These are phyloP conservation scores for Rissa tridactyla DNA, from an alignment of 2,113 vertebrate species.

Conservation along the genomic window DNA sequence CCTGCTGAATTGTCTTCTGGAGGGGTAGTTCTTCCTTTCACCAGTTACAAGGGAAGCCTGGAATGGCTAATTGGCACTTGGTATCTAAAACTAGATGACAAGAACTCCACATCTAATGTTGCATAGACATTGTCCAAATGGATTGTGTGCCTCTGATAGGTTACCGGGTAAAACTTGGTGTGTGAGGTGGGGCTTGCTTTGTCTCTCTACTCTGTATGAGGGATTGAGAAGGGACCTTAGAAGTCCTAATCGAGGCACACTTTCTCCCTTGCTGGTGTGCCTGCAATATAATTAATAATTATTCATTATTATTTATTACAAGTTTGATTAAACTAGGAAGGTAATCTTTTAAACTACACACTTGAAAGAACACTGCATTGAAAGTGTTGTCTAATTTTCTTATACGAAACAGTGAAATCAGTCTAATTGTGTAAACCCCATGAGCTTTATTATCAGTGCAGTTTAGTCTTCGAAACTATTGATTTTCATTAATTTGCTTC, in stretches of 20 bases:
- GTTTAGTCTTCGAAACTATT: slow-evolving; percentile 65
- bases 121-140: not conserved
- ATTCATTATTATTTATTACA: not conserved
- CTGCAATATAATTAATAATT: not conserved
- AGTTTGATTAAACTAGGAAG: not conserved
- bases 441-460: slow-evolving; percentile 65
- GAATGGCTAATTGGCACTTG: not conserved
- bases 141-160: not conserved
- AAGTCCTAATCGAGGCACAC: not conserved
- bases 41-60: not conserved
- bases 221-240: not conserved
- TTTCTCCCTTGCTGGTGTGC: not conserved
- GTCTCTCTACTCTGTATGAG: not conserved
- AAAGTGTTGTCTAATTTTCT: slow-evolving; percentile 61
- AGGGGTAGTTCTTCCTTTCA: not conserved
- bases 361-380: not conserved
- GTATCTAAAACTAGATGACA: not conserved
- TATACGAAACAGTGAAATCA: slow-evolving; percentile 59
- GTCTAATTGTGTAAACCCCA: slow-evolving; percentile 53
- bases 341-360: not conserved
- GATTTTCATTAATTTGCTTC: slow-evolving; percentile 66
- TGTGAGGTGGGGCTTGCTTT: not conserved
- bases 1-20: not conserved
- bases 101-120: not conserved
- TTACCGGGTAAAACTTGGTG: not conserved